phyloP scores from a whole-genome alignment of 2,797 vertebrate species.

The Halcyon leucocephala region DNA sequence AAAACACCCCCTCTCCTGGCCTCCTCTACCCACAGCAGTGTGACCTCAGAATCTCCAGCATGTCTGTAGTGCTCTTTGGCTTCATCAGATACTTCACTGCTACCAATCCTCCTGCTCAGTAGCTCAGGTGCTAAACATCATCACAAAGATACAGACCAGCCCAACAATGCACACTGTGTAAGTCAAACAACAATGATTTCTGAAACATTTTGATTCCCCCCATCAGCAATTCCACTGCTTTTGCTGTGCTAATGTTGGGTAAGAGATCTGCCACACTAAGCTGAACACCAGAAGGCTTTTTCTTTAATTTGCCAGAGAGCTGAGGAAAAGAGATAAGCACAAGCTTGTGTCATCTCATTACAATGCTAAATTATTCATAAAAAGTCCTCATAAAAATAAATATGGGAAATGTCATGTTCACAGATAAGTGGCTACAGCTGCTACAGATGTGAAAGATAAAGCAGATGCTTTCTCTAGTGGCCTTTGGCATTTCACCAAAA shows the following conservation, averaged over 20 bases:
- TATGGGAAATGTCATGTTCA: not conserved
- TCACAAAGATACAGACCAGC: not conserved
- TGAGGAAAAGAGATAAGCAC: not conserved
- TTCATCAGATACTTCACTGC: not conserved
- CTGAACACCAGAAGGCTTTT: not conserved
- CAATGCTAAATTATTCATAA: not conserved
- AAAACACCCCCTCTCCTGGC: not conserved
- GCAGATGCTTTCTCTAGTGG: not conserved
- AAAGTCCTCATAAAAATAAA: not conserved
- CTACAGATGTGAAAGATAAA: not conserved
- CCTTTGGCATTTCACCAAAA: not conserved
- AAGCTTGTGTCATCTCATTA: not conserved
- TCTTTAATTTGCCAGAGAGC: not conserved
- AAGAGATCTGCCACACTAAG: not conserved
- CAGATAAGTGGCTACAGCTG: not conserved
- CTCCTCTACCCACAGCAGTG: not conserved
- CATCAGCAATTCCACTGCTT: not conserved
- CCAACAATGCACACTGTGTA: rapidly evolving
- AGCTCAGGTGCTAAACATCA: rapidly evolving
- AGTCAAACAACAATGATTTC: not conserved
- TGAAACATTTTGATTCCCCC: not conserved
- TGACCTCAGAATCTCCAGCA: not conserved
- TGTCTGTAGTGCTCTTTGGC: not conserved
- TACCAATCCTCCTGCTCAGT: not conserved
- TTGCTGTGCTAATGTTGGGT: not conserved